phyloP scores from a whole-genome alignment of 2,888 invertebrate species.

The Miltochrista miniata region DNA sequence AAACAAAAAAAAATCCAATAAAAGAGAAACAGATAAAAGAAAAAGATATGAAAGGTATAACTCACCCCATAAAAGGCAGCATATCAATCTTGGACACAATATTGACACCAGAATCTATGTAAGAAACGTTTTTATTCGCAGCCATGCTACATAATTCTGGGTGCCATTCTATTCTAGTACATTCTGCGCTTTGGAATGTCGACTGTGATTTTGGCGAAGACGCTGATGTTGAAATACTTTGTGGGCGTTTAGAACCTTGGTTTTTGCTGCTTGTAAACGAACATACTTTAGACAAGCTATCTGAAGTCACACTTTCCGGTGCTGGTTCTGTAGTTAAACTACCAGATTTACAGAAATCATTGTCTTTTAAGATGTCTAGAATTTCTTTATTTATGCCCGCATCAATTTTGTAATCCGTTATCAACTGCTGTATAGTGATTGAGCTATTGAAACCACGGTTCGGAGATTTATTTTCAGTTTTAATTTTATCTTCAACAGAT shows the following conservation, averaged over 20 bases:
- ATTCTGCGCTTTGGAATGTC: neutral
- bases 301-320: neutral
- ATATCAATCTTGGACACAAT: slow-evolving; percentile 62
- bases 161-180: slow-evolving; percentile 38
- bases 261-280: slow-evolving; percentile 56
- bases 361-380: slow-evolving; percentile 10
- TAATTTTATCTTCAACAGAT: neutral
- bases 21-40: neutral
- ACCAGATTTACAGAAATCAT: slow-evolving; percentile 4
- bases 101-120: slow-evolving; percentile 49
- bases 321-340: neutral
- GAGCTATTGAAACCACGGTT: slow-evolving; percentile 6
- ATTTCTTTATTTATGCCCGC: slow-evolving; percentile 30
- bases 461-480: slow-evolving; percentile 21
- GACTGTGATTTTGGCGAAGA: neutral
- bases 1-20: too few species aligned
- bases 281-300: slow-evolving; percentile 4
- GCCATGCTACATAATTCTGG: slow-evolving; percentile 18
- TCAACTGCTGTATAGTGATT: slow-evolving; percentile 50
- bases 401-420: slow-evolving; percentile 44
- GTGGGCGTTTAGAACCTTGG: slow-evolving; percentile 5
- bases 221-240: neutral
- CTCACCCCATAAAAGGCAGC: slow-evolving; percentile 74
- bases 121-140: slow-evolving; percentile 1
- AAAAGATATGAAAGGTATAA: slow-evolving; percentile 2